Percentiles rank a stretch among this genome's conserved stretches.
Conservation (phyloP, 2,797 vertebrate genomes). For the Crocodylus rhombifer region DNA sequence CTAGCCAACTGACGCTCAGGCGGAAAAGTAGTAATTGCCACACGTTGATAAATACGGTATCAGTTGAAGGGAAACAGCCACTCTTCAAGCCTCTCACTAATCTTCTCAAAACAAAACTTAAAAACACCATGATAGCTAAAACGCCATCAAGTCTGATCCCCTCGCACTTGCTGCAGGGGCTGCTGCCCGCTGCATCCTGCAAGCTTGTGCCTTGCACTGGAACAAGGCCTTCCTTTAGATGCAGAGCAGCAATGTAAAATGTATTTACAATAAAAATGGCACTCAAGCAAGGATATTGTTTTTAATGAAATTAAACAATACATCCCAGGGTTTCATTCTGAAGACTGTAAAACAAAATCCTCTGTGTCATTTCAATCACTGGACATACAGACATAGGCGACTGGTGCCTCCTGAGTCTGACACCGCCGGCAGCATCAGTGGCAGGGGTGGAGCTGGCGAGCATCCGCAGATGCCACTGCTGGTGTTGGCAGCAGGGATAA, state of each 20-base stretch:
- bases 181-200: no score
- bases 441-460: no score
- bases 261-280: neutral
- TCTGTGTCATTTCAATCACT: no score
- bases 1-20: neutral
- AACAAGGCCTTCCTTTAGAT: neutral
- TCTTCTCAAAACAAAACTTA: neutral
- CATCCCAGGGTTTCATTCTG: neutral
- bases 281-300: neutral
- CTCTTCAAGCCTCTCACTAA: neutral
- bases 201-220: no score
- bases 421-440: no score
- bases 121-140: neutral
- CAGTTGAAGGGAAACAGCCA: neutral
- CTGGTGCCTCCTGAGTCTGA: neutral
- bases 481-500: no score
- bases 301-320: neutral
- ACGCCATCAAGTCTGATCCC: neutral
- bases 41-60: neutral
- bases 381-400: no score
- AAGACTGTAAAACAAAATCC: no score
- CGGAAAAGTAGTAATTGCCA: neutral
- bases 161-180: neutral
- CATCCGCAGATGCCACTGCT: no score
- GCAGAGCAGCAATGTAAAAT: neutral